phyloP scores from a whole-genome alignment of 2,113 vertebrate genomes.

The Oncorhynchus masou region DNA sequence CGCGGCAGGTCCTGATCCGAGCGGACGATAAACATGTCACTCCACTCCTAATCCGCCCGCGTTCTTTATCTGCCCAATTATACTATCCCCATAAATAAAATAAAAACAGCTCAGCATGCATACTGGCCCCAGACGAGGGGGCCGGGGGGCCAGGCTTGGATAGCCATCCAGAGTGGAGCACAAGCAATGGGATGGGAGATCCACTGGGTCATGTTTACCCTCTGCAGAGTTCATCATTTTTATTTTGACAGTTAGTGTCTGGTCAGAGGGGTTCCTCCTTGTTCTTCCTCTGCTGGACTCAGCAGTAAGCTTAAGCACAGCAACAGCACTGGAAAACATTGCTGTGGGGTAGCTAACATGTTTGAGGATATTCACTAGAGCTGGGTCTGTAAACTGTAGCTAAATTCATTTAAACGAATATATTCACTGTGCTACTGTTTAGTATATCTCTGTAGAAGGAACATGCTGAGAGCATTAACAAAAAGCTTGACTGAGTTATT shows the following conservation, averaged over 20 bases:
- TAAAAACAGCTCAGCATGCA: conserved; percentile 29
- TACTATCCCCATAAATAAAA: conserved; percentile 67
- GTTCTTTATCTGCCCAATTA: conserved; percentile 46
- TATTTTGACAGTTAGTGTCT: conserved; percentile 38
- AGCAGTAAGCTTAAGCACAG: not conserved
- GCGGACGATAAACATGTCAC: conserved; percentile 73
- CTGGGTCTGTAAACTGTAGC: no score
- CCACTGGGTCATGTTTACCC: not conserved
- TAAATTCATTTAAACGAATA: no score
- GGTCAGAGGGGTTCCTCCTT: not conserved
- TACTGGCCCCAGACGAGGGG: conserved; percentile 26
- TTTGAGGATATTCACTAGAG: no score
- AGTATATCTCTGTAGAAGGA: not conserved
- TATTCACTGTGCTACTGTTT: not conserved
- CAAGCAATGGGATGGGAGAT: conserved; percentile 21
- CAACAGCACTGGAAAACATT: not conserved
- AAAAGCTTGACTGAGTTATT: not conserved
- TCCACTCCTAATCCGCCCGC: conserved; percentile 23
- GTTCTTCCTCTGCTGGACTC: not conserved
- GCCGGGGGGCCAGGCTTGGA: not conserved
- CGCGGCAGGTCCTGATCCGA: conserved; percentile 43
- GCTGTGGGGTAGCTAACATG: no score
- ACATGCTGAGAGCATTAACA: not conserved
- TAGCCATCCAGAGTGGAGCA: not conserved
- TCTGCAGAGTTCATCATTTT: conserved; percentile 48